Evolutionary conservation across 2,888 invertebrate species (phyloP).

Genomic region (Scotopteryx bipunctaria): DNA sequence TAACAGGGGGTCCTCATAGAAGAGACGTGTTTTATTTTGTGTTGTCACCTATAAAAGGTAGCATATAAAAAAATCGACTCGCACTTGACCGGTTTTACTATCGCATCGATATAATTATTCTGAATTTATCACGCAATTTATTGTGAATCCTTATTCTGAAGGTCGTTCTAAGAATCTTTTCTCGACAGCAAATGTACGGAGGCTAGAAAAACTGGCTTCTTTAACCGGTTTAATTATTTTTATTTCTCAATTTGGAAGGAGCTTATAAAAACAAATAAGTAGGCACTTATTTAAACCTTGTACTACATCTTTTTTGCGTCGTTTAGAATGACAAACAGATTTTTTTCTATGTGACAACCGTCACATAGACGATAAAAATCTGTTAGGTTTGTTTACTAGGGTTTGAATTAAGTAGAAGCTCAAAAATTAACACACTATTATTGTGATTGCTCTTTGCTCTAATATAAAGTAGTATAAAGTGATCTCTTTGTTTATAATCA

Average conservation of each 20-base stretch:
- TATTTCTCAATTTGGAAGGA: constrained; percentile 20
- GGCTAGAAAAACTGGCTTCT: constrained; percentile 26
- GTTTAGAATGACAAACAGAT: background rate
- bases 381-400: no score
- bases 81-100: no score
- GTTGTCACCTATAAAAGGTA: no score
- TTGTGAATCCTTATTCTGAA: constrained; percentile 21
- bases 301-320: background rate
- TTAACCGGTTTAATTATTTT: constrained; percentile 25
- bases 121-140: constrained; percentile 19
- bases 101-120: background rate
- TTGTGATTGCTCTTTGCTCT: no score
- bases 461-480: no score
- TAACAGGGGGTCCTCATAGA: no score
- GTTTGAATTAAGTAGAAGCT: no score
- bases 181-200: constrained; percentile 11
- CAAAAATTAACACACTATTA: no score
- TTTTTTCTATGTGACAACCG: background rate
- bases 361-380: no score
- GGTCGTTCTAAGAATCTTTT: constrained; percentile 17
- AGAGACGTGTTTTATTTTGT: no score
- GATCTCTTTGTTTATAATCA: no score
- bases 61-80: no score
- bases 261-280: constrained; percentile 12
- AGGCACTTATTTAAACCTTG: constrained; percentile 4